Base-by-base conservation (phyloP, 2,113 vertebrate genomes). In the Colossoma macropomum region DNA sequence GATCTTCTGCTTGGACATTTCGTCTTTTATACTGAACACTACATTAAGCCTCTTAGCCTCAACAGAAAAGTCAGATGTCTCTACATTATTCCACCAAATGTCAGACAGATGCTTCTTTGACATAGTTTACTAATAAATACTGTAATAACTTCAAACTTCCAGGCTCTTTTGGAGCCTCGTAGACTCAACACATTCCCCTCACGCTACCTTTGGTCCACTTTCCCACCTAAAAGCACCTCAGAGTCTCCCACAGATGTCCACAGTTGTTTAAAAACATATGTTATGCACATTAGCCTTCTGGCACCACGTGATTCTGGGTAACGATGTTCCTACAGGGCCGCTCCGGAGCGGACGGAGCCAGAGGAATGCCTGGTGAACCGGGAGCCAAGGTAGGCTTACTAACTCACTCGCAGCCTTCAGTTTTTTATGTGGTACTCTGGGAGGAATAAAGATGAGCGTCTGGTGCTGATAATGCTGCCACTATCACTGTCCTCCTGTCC, bases 291-390 rank as follows among this genome's bases (percentile, higher is more conserved):
- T 79, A 79, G 62, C 68, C 68, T 38, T 62, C 63, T 66, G 13
- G 8, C 27, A 28, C 38, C 72, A 41, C 48, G 52, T 68, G 50
- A 56, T 28, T 52, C 11, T 54, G 32, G 52, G 59, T 77, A 21
- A 76, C 59, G 62, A 79, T 79, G 27, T 30, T 78, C 88, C 86
- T 69, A 21, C 86, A 99, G 98, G 98, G 98, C 80, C 97, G 97
- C 25, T 93, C 96, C 2, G 98, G 98, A 87, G 95, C 96, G 30
- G 98, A 99, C 34, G 98, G 98, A 69, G 93, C 96, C 79, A 94
- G 98, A 94, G 97, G 98, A 87, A 96, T 98, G 93, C 97, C 98
- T 5, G 98, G 98, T 90, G 96, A 98, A 88, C 76, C 96, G 1
- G 97, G 98, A 13, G 59, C 90, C 69, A 99, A 99, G 96, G 98